Conservation (phyloP, 2,797 vertebrate species). For the Acipenser transmontanus region DNA sequence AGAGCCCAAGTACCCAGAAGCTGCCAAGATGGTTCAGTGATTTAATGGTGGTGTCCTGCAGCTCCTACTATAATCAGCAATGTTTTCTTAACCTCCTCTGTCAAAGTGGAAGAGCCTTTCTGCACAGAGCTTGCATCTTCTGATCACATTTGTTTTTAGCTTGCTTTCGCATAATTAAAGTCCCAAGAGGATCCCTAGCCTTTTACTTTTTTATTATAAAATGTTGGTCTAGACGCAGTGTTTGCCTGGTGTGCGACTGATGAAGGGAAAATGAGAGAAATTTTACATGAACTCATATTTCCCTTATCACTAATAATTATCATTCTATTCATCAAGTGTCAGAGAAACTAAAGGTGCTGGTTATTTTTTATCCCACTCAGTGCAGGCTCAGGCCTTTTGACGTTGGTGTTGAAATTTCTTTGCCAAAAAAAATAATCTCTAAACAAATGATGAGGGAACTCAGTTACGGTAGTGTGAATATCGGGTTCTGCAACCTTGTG, state of each 20-base stretch:
- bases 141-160: conserved; percentile 49
- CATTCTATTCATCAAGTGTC: conserved; percentile 10
- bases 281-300: conserved; percentile 17
- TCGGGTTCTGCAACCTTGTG: not conserved
- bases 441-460: conserved; percentile 13
- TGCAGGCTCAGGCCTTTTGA: not conserved
- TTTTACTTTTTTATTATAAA: conserved; percentile 48
- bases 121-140: conserved; percentile 40
- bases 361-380: not conserved
- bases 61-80: conserved; percentile 61
- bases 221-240: conserved; percentile 40
- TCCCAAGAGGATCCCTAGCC: conserved; percentile 48
- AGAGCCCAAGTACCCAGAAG: conserved; percentile 42
- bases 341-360: not conserved
- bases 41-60: conserved; percentile 52
- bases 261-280: conserved; percentile 32
- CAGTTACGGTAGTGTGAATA: not conserved
- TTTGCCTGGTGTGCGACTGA: conserved; percentile 31
- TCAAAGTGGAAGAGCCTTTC: conserved; percentile 37
- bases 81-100: conserved; percentile 55
- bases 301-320: conserved; percentile 11
- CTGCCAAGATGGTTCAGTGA: conserved; percentile 60
- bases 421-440: not conserved
- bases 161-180: conserved; percentile 57
- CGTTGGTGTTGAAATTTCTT: not conserved